Base-by-base conservation (phyloP, 2,888 invertebrate species). In the Agrochola macilenta region DNA sequence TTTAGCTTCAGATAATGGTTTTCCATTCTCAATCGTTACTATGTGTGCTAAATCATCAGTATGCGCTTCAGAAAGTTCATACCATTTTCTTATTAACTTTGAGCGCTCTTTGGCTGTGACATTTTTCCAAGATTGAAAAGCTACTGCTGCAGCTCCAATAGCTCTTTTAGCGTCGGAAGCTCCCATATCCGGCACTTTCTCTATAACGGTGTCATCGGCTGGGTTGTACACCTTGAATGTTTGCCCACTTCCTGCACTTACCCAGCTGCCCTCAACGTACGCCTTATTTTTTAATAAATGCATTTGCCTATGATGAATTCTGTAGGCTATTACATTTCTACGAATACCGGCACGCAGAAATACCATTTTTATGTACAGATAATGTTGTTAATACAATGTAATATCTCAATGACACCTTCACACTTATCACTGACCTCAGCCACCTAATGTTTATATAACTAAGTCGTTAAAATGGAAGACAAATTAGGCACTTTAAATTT, bases 1-100 rank as follows among this genome's bases (percentile, higher is more conserved):
- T 83, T 97, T 96, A 0, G 99, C 97, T 96, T 99, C 99, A 14
- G 97, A 95, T 39, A 99, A 92, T 0, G 99, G 99, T 95, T 99
- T 99, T 0, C 99, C 99, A 71, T 98, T 97, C 94, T 99, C 99
- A 1, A 97, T 97, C 0, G 98, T 98, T 92, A 99, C 97, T 66
- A 99, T 97, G 89, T 97, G 95, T 1, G 99, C 98, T 65, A 99
- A 93, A 83, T 98, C 97, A 82, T 98, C 97, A 39, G 97, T 96
- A 92, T 99, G 97, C 90, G 98, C 94, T 60, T 97, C 97, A 90
- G 99, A 97, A 17, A 99, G 92, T 86, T 98, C 97, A 92, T 97
- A 98, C 98, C 99, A 99, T 87, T 97, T 98, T 92, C 98, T 96
- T 30, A 99, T 93, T 52, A 97, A 92, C 54, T 95, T 94, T 1